Percentiles rank a stretch among this genome's conserved stretches.
Conservation (phyloP, 2,888 invertebrate genomes). For the Didymodactylos carnosus region DNA sequence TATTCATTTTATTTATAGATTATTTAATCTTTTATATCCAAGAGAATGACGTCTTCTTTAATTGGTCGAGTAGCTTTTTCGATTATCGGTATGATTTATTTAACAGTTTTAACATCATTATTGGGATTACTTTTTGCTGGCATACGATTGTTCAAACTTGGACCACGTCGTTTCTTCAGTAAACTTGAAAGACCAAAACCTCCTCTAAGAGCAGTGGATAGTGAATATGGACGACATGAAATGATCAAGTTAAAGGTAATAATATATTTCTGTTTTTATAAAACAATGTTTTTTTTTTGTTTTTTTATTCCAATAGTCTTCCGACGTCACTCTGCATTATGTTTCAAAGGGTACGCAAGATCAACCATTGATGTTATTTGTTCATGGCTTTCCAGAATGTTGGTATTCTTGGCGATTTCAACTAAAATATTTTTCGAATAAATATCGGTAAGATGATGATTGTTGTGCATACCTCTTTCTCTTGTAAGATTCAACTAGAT, state of each 20-base stretch:
- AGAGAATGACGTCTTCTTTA: too few relatives aligned
- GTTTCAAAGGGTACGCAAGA: background rate
- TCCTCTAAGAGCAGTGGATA: background rate
- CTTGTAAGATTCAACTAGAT: too few relatives aligned
- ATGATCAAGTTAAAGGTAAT: background rate
- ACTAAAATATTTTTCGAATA: slow-evolving; percentile 43
- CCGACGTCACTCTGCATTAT: background rate
- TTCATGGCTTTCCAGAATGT: slow-evolving; percentile 57
- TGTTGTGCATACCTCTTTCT: too few relatives aligned
- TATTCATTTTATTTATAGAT: too few relatives aligned
- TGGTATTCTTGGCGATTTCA: slow-evolving; percentile 58
- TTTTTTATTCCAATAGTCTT: too few relatives aligned
- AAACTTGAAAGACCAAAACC: background rate
- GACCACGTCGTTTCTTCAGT: background rate
- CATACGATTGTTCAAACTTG: too few relatives aligned
- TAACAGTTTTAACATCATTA: too few relatives aligned
- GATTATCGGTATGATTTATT: too few relatives aligned
- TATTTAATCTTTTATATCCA: too few relatives aligned
- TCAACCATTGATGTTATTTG: slow-evolving; percentile 42
- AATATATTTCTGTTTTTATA: background rate
- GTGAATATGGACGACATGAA: background rate
- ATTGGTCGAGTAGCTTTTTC: too few relatives aligned
- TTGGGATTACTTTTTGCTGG: too few relatives aligned
- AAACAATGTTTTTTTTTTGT: background rate
- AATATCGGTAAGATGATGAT: background rate